Base-by-base conservation (phyloP, 2,113 vertebrate species). In the Bungarus multicinctus region DNA sequence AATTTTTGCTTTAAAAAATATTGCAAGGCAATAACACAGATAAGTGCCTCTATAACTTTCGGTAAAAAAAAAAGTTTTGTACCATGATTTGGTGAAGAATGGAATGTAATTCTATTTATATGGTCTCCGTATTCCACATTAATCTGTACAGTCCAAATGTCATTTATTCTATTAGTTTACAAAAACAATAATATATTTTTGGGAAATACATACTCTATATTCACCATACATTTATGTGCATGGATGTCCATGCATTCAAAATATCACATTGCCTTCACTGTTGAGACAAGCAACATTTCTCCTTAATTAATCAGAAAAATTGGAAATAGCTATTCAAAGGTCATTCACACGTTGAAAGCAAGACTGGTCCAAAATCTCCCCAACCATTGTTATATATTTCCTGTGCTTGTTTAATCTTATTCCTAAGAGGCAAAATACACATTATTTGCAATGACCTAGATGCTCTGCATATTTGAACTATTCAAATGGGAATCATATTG, bases 111-210 rank as follows among this genome's bases (percentile, higher is more conserved):
- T 97, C 95, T 97, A 95, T 96, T 97, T 95, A 89, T 94, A 93
- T 54, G 94, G 91, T 94, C 89, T 93, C 94, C 92, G 95, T 93
- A 89, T 94, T 96, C 96, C 96, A 95, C 94, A 95, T 95, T 92
- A 50, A 92, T 97, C 97, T 96, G 90, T 97, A 97, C 96, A 98
- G 95, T 94, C 96, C 96, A 97, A 96, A 97, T 58, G 30, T 95
- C 90, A 90, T 97, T 96, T 97, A 60, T 90, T 96, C 96, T 97
- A 96, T 98, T 97, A 98, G 96, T 94, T 97, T 97, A 97, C 92
- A 98, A 98, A 98, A 96, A 94, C 94, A 96, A 55, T 95, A 97
- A 96, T 97, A 98, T 97, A 96, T 95, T 97, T 95, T 89, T 95
- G n/a, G 93, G 94, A 93, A 93, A 86, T 94, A 93, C 94, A 96